A percentile compares a stretch with the other conserved stretches of the same genome.
phyloP scores from a whole-genome alignment of 2,888 invertebrate genomes.

The Tribolium freemani region DNA sequence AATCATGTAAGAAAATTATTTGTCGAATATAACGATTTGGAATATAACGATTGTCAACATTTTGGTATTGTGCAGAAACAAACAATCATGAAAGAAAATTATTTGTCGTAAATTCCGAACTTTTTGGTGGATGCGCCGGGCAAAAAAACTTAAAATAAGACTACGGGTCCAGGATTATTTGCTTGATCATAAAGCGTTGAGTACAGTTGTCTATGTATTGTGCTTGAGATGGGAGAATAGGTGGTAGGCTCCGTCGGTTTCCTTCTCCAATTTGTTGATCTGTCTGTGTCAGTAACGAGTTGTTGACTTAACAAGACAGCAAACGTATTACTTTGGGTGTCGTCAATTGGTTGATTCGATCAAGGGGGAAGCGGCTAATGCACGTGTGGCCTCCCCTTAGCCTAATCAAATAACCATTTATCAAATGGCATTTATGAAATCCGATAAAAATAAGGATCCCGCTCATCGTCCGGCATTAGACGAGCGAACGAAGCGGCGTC shows the following conservation, averaged over 20 bases:
- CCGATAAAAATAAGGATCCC: constrained; percentile 52
- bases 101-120: too few relatives aligned
- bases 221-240: background rate
- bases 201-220: background rate
- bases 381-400: constrained; percentile 9
- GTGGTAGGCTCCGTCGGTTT: background rate
- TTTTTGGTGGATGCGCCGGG: too few relatives aligned
- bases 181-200: background rate
- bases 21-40: too few relatives aligned
- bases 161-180: too few relatives aligned
- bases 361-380: constrained; percentile 14
- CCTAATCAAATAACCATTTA: constrained; percentile 52
- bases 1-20: too few relatives aligned
- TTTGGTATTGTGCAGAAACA: constrained; percentile 15
- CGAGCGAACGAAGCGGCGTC: background rate
- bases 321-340: constrained; percentile 32
- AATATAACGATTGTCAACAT: constrained; percentile 34
- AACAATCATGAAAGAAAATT: too few relatives aligned
- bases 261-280: background rate
- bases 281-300: background rate
- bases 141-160: too few relatives aligned
- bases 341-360: constrained; percentile 28
- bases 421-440: constrained; percentile 49
- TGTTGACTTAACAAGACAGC: constrained; percentile 26
- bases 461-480: constrained; percentile 24